phyloP scores from a whole-genome alignment of 2,888 invertebrate species.

The Oscheius sp. region DNA sequence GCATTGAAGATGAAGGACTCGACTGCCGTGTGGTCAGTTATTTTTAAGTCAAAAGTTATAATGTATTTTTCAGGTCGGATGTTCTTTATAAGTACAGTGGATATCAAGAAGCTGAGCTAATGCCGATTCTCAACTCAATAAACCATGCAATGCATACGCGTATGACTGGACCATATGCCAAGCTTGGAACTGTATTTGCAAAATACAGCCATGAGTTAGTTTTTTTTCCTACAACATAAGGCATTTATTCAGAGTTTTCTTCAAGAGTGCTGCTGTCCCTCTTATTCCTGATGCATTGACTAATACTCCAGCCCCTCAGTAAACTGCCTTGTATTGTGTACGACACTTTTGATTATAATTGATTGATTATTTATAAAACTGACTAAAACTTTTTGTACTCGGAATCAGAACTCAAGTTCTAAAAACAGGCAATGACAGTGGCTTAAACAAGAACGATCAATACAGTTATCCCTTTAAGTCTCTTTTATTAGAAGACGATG shows the following conservation, averaged over 20 bases:
- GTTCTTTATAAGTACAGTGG: slow-evolving; percentile 63
- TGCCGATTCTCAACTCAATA: slow-evolving; percentile 57
- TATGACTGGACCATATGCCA: slow-evolving; percentile 27
- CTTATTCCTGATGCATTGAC: slow-evolving; percentile 28
- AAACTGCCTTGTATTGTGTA: not conserved
- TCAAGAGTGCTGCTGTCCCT: slow-evolving; percentile 37
- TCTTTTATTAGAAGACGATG: no score
- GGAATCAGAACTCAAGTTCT: no score
- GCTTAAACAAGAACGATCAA: no score
- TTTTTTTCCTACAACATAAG: slow-evolving; percentile 11
- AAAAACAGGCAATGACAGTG: no score
- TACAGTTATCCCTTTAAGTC: no score
- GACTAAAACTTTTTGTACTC: not conserved
- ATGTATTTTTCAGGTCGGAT: no score
- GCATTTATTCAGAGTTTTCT: slow-evolving; percentile 48
- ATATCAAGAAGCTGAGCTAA: slow-evolving; percentile 54
- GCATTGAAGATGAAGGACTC: slow-evolving; percentile 81
- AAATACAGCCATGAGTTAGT: slow-evolving; percentile 66
- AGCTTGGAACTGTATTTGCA: slow-evolving; percentile 48
- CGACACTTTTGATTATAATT: not conserved
- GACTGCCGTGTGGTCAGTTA: slow-evolving; percentile 37
- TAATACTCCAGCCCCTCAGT: not conserved
- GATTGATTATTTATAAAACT: slow-evolving; percentile 12
- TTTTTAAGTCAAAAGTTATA: no score
- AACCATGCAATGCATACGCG: slow-evolving; percentile 60